Evolutionary conservation across 2,888 invertebrate genomes (phyloP), one percentile per base, ranked within the genome.

Genomic region (Cecidostiba fungosa): DNA sequence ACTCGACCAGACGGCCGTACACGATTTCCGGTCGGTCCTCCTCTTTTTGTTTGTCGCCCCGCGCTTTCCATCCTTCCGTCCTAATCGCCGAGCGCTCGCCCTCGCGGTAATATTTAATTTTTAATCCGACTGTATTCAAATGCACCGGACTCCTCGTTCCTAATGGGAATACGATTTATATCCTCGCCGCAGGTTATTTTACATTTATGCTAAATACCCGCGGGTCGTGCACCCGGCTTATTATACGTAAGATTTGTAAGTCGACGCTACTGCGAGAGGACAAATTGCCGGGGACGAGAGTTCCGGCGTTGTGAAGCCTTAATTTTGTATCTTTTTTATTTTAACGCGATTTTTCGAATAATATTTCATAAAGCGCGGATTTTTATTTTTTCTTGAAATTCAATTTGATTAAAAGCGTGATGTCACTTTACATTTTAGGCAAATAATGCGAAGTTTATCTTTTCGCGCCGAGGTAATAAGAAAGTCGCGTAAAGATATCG

Each of bases 101-200:
- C 14, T 14, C 47, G 29, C 23, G 89, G 91, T 91, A 91, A 91
- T 91, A 91, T 93, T 93, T 92, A 93, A 93, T 93, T 93, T 93
- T 93, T 92, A 92, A 92, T 92, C 91, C 91, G 87, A 87, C 89
- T 89, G 90, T 93, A 93, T 92, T 92, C 91, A 93, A 92, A 92
- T 92, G 90, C 90, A 90, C 84, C 87, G 87, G 85, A 88, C 86
- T 80, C 86, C 85, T 84, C 82, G 88, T 90, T 89, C 91, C 91
- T 92, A 93, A 93, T 93, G 93, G 91, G 91, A 92, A 92, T 93
- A 93, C 92, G 90, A 93, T 93, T 93, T 92, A 92, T 93, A 91
- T 89, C 89, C 89, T 90, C 86, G 86, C 85, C 88, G 84, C 87
- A 72, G 89, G 88, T 89, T 89, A 90, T 89, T 90, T 90, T 89